Evolutionary conservation across 1,140 invertebrate genomes (phyloP), one percentile per base, ranked within the genome.

Genomic region (Polypedilum vanderplanki): DNA sequence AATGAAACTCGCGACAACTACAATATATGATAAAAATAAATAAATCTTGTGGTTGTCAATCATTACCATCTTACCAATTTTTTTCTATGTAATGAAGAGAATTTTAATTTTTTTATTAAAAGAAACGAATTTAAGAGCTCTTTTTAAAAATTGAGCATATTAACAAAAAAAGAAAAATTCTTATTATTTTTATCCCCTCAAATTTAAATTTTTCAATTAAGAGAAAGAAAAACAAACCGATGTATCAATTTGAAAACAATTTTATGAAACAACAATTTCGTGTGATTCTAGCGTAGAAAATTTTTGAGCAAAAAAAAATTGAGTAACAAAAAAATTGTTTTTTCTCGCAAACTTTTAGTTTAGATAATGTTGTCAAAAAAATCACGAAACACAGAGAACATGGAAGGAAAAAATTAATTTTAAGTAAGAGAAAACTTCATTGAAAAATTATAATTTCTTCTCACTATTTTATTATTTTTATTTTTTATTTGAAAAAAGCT

Each of bases 281-380:
- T 84, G 83, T 84, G 83, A 84, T 84, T 84, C 46, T 57, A 57
- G 46, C 46, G n/a, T 57, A 57, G 46, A 57, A 57, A n/a, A 57
- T 83, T 84, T 84, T 83, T 84, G 83, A 84, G 83, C 84, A 84
- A 83, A 84, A 84, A 80, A 83, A 20, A 33, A 33, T 33, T 33
- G 24, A 22, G 20, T 70, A 70, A 70, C 65, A 70, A 18, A 70
- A 70, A 70, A 70, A 22, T 22, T 20, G 65, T 70, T 70, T 70
- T 70, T 70, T 70, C 20, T 70, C 20, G 17, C 17, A 18, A 22
- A 18, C 18, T 70, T 20, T 22, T 70, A 70, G 65, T 70, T 70
- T 70, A 70, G 65, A 20, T 18, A 75, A 41, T 46, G 57, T 75
- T 75, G 57, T 75, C 57, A 75, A 41, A 41, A 75, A 40, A 75